A percentile compares a stretch with the other conserved stretches of the same genome.
These are phyloP conservation scores for Rhadina sibilatrix DNA, from an alignment of 2,113 vertebrate genomes.

Conservation along the genomic window DNA sequence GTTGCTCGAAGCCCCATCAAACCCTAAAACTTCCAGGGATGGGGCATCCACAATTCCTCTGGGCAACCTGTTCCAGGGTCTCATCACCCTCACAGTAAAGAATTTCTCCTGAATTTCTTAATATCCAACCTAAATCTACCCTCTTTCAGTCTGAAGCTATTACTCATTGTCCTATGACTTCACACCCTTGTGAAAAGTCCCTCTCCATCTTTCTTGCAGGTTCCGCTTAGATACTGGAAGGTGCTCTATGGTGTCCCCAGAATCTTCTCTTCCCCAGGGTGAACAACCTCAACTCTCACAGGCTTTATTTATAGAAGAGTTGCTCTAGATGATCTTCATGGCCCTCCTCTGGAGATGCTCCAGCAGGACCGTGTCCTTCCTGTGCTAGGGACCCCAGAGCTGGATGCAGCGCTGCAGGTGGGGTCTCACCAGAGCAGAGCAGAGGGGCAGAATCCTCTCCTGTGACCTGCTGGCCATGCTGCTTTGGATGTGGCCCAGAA, in stretches of 20 bases:
- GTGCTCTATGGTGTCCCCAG: neutral
- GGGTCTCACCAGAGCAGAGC: neutral
- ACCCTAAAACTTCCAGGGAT: neutral
- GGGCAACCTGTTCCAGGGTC: neutral
- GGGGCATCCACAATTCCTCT: neutral
- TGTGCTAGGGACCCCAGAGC: rapidly evolving
- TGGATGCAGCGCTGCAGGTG: neutral
- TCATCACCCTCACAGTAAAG: neutral
- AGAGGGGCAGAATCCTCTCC: neutral
- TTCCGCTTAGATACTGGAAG: neutral
- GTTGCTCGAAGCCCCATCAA: neutral
- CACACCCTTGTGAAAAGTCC: neutral
- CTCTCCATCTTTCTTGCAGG: neutral
- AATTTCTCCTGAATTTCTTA: neutral
- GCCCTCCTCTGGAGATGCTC: rapidly evolving
- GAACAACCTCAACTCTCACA: neutral
- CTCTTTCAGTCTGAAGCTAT: neutral
- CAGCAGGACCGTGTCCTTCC: rapidly evolving
- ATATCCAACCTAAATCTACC: neutral
- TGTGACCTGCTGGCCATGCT: rapidly evolving
- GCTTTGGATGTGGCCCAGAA: neutral
- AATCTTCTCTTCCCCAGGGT: neutral
- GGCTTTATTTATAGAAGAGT: too few species aligned
- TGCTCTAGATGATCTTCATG: neutral
- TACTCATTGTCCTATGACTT: neutral